Base-by-base conservation (phyloP, 2,888 invertebrate species). In the Patella ulyssiponensis region DNA sequence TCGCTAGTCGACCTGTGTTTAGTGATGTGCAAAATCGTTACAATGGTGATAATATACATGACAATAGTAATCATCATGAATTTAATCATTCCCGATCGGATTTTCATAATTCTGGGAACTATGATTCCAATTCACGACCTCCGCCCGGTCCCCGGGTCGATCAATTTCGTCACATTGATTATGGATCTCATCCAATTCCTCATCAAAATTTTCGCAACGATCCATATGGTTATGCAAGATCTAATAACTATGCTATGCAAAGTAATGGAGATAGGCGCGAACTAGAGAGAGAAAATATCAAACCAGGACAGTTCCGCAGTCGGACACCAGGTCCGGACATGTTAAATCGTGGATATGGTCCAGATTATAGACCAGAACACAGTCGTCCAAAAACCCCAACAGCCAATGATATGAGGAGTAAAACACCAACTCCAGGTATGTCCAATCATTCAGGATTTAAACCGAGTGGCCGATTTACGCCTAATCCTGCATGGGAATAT, bases 251-350 rank as follows among this genome's bases (percentile, higher is more conserved):
- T 76, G 78, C 84, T 81, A 84, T 82, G 84, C 85, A 84, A 75
- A 82, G 83, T 81, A 78, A 74, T 77, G 23, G 71, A 52, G 58
- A 76, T 74, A 51, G 76, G 77, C 56, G 77, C 74, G 70, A 69
- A 75, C 58, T 77, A 79, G 79, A 71, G 52, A 0, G 76, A 3
- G 74, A 80, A 12, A 81, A 83, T 64, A 85, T 80, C 11, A 84
- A 86, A 79, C 89, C 89, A 14, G 88, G 88, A 23, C 87, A 86
- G 82, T 87, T 88, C 78, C 85, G 91, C 20, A 90, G 90, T 84
- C 86, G 91, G 73, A 92, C 92, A 5, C 92, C 92, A 3, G 92
- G 92, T 17, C 92, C 92, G 1, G 92, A 92, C 80, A 84, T 90
- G 81, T 89, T 91, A 88, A 84, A 85, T 58, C 77, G 89, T 70